phyloP scores from a whole-genome alignment of 2,888 invertebrate species.

The Deladenus siricidicola region DNA sequence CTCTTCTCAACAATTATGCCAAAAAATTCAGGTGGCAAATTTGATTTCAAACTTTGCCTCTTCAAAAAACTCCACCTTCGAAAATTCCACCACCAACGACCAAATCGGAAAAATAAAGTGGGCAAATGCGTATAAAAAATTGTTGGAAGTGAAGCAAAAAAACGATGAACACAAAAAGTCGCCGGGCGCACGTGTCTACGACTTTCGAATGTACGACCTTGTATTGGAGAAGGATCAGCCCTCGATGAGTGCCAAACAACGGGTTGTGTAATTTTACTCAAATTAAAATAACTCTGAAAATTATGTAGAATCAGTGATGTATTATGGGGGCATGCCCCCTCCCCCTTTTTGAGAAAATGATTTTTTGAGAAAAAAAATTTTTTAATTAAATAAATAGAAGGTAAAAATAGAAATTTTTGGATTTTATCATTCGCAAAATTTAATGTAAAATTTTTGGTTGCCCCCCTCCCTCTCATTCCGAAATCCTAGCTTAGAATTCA shows the following conservation, averaged over 20 bases:
- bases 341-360: too few relatives aligned
- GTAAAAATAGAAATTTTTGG: too few relatives aligned
- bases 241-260: conserved; percentile 10
- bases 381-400: too few relatives aligned
- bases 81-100: neutral
- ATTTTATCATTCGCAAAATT: too few relatives aligned
- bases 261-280: conserved; percentile 5
- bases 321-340: too few relatives aligned
- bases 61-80: neutral
- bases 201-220: conserved; percentile 45
- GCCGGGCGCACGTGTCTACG: conserved; percentile 44
- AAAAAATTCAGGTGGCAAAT: conserved; percentile 20
- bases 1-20: neutral
- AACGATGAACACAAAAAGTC: conserved; percentile 23
- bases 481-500: too few relatives aligned
- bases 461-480: too few relatives aligned
- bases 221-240: conserved; percentile 31
- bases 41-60: conserved; percentile 20
- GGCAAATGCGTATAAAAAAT: conserved; percentile 38
- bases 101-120: conserved; percentile 20
- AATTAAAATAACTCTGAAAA: neutral
- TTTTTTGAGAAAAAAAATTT: too few relatives aligned
- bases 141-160: conserved; percentile 25
- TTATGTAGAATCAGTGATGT: neutral
- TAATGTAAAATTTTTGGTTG: too few relatives aligned